Evolutionary conservation across 2,113 vertebrate species (phyloP).

Genomic region (Arizona elegans): DNA sequence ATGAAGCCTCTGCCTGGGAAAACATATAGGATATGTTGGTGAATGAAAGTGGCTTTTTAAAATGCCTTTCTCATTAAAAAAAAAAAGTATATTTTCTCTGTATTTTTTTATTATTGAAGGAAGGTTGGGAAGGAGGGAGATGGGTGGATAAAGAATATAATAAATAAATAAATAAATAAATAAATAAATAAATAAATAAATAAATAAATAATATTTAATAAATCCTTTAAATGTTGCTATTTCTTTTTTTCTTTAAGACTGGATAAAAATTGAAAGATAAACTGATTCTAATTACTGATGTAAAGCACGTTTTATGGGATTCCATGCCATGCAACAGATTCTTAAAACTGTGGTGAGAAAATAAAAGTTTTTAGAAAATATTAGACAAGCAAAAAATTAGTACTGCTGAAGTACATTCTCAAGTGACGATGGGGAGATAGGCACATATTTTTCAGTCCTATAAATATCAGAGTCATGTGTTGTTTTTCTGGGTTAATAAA

Average conservation of each 20-base stretch:
- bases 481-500: conserved; percentile 49
- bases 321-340: not conserved
- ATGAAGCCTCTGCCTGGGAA: not conserved
- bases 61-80: not conserved
- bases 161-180: not conserved
- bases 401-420: conserved; percentile 11
- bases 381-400: not conserved
- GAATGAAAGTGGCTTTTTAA: not conserved
- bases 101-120: not conserved
- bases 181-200: too few species aligned
- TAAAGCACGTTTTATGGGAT: not conserved
- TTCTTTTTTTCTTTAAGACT: not conserved
- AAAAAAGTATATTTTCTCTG: not conserved
- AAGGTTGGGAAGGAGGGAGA: not conserved
- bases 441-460: conserved; percentile 37
- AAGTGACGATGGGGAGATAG: not conserved
- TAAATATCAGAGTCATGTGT: conserved; percentile 56
- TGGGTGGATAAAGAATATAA: not conserved
- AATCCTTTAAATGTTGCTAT: not conserved
- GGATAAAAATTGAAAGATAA: not conserved
- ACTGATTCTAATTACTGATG: not conserved
- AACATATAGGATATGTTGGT: not conserved
- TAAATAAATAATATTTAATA: not conserved
- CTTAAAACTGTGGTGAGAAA: not conserved
- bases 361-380: not conserved